Evolutionary conservation across 2,888 invertebrate species (phyloP).

Genomic region (Rhaphigaster nebulosa): DNA sequence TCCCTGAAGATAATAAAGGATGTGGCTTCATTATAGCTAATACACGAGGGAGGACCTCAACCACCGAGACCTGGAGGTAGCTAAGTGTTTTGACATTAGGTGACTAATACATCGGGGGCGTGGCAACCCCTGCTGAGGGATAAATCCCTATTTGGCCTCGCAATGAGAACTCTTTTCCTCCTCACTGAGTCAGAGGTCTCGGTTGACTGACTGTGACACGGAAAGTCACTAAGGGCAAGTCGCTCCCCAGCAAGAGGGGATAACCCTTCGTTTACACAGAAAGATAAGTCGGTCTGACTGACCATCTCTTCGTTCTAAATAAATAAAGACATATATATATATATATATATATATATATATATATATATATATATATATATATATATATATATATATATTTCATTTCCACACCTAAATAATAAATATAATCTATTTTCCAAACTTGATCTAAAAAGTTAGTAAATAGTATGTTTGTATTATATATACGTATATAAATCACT

Average conservation of each 20-base stretch:
- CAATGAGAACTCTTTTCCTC: conserved; percentile 36
- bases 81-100: conserved; percentile 46
- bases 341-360: too few species aligned
- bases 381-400: too few species aligned
- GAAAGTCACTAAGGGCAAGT: conserved; percentile 39
- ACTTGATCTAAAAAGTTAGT: too few species aligned
- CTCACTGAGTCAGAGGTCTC: conserved; percentile 25
- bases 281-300: background rate
- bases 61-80: background rate
- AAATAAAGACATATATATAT: background rate
- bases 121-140: background rate
- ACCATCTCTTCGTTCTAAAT: background rate
- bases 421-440: too few species aligned
- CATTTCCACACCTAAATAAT: too few species aligned
- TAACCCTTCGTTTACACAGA: conserved; percentile 44
- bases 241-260: background rate
- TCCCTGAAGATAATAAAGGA: conserved; percentile 17
- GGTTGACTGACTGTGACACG: conserved; percentile 44
- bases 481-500: too few species aligned
- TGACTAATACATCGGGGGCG: conserved; percentile 31
- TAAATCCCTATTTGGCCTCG: background rate
- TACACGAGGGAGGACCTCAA: background rate
- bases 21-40: conserved; percentile 39
- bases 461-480: too few species aligned
- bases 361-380: too few species aligned